A percentile compares a stretch with the other conserved stretches of the same genome.
Evolutionary conservation across 2,797 vertebrate species (phyloP).

Genomic region (Bovichtus diacanthus): DNA sequence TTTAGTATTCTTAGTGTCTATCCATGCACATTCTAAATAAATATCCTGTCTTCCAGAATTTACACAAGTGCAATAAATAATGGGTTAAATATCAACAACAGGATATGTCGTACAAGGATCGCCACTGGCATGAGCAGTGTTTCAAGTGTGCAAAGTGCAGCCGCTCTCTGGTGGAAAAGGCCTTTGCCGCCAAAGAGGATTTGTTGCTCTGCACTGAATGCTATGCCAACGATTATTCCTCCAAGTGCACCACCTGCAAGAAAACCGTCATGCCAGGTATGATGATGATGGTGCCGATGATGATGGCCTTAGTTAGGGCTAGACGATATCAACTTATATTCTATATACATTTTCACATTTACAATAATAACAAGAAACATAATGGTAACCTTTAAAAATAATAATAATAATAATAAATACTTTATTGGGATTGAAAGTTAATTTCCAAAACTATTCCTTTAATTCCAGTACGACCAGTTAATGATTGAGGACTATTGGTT

Average conservation of each 20-base stretch:
- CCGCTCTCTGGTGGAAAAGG: slow-evolving; percentile 93
- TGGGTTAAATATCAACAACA: slow-evolving; percentile 70
- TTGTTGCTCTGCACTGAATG: slow-evolving; percentile 93
- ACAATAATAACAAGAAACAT: not conserved
- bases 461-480: not conserved
- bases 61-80: slow-evolving; percentile 8
- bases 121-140: slow-evolving; percentile 95
- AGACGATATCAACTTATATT: not conserved
- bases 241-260: slow-evolving; percentile 95
- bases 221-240: slow-evolving; percentile 93
- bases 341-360: not conserved
- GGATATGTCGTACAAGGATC: slow-evolving; percentile 96
- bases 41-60: not conserved
- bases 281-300: not conserved
- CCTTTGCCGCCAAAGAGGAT: slow-evolving; percentile 95
- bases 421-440: not conserved
- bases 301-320: not conserved
- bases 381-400: not conserved
- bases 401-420: not conserved
- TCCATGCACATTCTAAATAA: not conserved
- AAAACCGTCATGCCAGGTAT: slow-evolving; percentile 96
- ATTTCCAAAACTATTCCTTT: not conserved
- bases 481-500: not conserved
- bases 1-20: too few relatives aligned
- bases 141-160: slow-evolving; percentile 94